Conservation (phyloP, 37 sponge, comb jelly and placozoan genomes). For the Spongia lamella region DNA sequence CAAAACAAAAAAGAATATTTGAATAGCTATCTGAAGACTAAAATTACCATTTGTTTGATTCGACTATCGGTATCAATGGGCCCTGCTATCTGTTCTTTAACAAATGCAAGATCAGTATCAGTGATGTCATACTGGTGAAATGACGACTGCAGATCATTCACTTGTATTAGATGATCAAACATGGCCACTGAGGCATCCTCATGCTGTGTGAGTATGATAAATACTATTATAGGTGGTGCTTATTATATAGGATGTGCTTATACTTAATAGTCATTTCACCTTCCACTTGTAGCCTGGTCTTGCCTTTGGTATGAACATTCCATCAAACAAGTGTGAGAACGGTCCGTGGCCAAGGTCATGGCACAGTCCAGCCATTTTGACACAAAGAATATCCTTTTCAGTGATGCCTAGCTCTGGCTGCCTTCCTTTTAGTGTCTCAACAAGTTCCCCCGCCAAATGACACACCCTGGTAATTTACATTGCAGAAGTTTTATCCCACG, state of each 20-base stretch:
- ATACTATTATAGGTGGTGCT: too few relatives aligned
- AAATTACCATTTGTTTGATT: conserved; percentile 19
- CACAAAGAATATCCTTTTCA: conserved; percentile 87
- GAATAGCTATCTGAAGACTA: too few relatives aligned
- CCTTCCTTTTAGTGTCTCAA: conserved; percentile 69
- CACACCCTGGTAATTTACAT: conserved; percentile 76
- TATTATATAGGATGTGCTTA: too few relatives aligned
- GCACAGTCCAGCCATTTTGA: conserved; percentile 91
- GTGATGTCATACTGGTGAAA: conserved; percentile 60
- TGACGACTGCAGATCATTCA: conserved; percentile 44
- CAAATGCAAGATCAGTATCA: conserved; percentile 77
- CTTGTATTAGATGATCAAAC: conserved; percentile 80
- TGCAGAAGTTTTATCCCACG: too few relatives aligned
- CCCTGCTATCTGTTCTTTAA: conserved; percentile 87
- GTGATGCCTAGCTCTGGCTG: conserved; percentile 89
- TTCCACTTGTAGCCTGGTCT: conserved; percentile 37
- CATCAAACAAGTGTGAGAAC: conserved; percentile 92
- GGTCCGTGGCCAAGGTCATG: conserved; percentile 97
- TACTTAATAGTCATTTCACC: too few relatives aligned
- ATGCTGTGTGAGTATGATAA: too few relatives aligned
- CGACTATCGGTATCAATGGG: conserved; percentile 31
- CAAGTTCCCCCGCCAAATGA: conserved; percentile 85
- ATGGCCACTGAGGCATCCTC: conserved; percentile 85
- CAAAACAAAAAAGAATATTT: too few relatives aligned
- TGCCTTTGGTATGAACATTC: conserved; percentile 69